Base-by-base conservation (phyloP, 2,888 invertebrate genomes). In the Nemotelus nigrinus region DNA sequence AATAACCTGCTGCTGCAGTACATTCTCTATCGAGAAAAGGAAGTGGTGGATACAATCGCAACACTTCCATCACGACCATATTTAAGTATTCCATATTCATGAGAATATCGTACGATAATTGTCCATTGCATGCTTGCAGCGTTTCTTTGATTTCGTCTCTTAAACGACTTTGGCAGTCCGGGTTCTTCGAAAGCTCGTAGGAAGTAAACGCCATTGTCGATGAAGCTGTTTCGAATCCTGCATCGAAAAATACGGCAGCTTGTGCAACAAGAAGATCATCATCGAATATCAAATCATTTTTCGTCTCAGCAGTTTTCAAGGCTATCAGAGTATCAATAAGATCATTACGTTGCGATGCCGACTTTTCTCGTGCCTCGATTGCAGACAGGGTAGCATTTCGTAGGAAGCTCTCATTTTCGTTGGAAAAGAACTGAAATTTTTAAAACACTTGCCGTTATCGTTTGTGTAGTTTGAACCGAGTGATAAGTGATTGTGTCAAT, bases 291-390 rank as follows among this genome's bases (percentile, higher is more conserved):
- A 82, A 78, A 41, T 83, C 81, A 2, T 81, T 78, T 3, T 82
- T 81, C 25, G 74, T 53, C 8, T 80, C 80, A 67, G 85, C 83
- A 74, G 85, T 84, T 53, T 85, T 88, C 6, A 89, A 78, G 1
- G 86, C 84, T 48, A 90, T 82, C 6, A 90, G 81, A 4, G 88
- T 81, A 80, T 90, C 89, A 60, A 90, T 86, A 1, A 90, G 85
- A 82, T 90, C 90, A 72, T 88, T 86, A 8, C 89, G 84, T 8
- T 83, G 83, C 0, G 80, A 72, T 3, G 86, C 88, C 3, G 84
- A 85, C 10, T 85, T 82, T 75, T 87, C 85, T 3, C 90, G 84
- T 7, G 87, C 84, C 0, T 82, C 75, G 65, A 90, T 86, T 0
- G 88, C 87, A 2, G 86, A 83, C 78, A 83, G 84, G 2, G 89